Evolutionary conservation across 2,888 invertebrate genomes (phyloP), one percentile per base, ranked within the genome.

Genomic region (Acanthococcus lagerstroemiae): DNA sequence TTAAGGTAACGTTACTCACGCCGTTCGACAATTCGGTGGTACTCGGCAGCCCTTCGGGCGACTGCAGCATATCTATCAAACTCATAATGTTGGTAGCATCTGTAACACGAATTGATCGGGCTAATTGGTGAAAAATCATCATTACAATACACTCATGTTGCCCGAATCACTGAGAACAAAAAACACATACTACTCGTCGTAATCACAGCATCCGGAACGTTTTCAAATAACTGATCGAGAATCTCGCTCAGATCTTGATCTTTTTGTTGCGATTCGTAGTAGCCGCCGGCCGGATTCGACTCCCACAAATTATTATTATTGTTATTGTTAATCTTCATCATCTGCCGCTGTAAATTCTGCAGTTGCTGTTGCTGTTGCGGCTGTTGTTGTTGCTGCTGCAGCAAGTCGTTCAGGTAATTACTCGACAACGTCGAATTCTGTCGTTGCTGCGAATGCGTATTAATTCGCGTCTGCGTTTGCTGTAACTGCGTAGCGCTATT

Each of bases 181-280:
- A 21, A 26, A 26, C 15, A 55, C 37, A 15, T 9, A 37, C 37
- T 7, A 30, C n/a, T 61, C 22, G 24, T 52, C 17, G 61, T 26
- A 21, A 75, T 76, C 68, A 80, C 80, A 50, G 80, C 79, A 71
- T 88, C 88, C 75, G 87, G 84, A 75, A 86, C 85, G 73, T 86
- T 84, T 70, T 90, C 90, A 74, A 90, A 87, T 68, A 91, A 87
- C 76, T 87, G 86, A 78, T 94, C 91, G 71, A 94, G 77, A 71
- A 94, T 84, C 73, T 88, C 88, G 3, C 90, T 90, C 60, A 94
- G 79, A 68, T 87, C 81, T 58, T 85, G 83, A 77, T 90, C 89
- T 17, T 44, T 17, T 6, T 27, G 22, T 46, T 22, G 68, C 46
- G 21, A 63, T 37, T 76, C 76, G 73, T 73, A 76, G 73, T 73